A percentile compares a stretch with the other conserved stretches of the same genome.
phyloP scores from a whole-genome alignment of 2,797 vertebrate genomes.

The Malurus leucopterus region DNA sequence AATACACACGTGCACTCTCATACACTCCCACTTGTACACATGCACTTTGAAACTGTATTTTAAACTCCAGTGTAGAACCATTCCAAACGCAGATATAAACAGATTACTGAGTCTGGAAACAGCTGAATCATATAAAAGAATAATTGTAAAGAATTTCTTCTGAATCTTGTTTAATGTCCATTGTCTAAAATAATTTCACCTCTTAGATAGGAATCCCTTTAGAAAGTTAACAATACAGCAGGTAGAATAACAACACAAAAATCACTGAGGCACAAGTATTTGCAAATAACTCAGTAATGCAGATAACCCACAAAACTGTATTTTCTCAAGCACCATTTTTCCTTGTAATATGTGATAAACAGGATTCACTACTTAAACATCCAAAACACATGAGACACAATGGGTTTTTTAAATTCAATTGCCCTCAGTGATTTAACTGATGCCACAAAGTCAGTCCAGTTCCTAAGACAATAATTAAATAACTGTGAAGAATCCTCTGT shows the following conservation, averaged over 20 bases:
- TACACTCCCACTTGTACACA: not conserved
- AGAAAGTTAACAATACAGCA: conserved; percentile 34
- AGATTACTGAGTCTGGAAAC: not conserved
- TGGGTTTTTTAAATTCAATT: not conserved
- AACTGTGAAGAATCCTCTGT: not conserved
- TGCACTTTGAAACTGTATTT: not conserved
- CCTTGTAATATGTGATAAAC: not conserved
- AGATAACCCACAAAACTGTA: not conserved
- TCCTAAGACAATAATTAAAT: not conserved
- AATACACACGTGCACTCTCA: not conserved
- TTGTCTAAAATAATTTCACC: conserved; percentile 16
- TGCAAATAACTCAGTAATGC: conserved; percentile 4
- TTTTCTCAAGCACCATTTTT: conserved; percentile 52
- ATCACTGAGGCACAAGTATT: conserved; percentile 5
- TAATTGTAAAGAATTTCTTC: conserved; percentile 1
- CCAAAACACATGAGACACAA: not conserved
- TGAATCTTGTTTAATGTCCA: conserved; percentile 5
- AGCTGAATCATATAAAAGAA: not conserved
- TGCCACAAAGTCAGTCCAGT: not conserved
- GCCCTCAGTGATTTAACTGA: not conserved
- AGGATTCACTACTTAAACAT: not conserved
- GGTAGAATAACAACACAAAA: not conserved
- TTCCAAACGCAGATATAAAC: not conserved
- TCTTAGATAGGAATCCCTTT: conserved; percentile 39
- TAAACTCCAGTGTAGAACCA: conserved; percentile 34